These are phyloP conservation scores for Drosophila pseudotalamancana DNA, from an alignment of 2,888 invertebrate species.

Conservation along the genomic window DNA sequence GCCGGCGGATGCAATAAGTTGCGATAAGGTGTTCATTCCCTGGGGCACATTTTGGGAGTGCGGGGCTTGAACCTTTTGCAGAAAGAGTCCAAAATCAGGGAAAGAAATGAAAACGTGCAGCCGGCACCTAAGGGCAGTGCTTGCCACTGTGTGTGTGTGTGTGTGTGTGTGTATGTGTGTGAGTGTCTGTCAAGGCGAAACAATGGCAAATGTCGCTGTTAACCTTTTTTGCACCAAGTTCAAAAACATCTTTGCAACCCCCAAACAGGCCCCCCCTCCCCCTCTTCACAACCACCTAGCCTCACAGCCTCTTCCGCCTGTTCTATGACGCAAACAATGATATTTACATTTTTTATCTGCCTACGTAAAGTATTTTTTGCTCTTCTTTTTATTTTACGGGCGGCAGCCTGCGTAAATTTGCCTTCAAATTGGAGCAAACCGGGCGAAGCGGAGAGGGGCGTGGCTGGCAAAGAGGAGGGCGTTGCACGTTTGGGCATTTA, in stretches of 20 bases:
- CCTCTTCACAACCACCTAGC: background rate
- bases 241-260: slow-evolving; percentile 52
- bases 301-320: too few species aligned
- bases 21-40: slow-evolving; percentile 79
- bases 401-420: slow-evolving; percentile 55
- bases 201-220: slow-evolving; percentile 77
- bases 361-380: slow-evolving; percentile 50
- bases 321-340: slow-evolving; percentile 75
- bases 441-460: background rate
- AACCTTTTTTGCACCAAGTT: slow-evolving; percentile 71
- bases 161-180: slow-evolving; percentile 20
- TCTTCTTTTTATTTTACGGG: slow-evolving; percentile 45
- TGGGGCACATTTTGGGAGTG: slow-evolving; percentile 58
- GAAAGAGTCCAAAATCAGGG: slow-evolving; percentile 73
- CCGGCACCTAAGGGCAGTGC: slow-evolving; percentile 39
- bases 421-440: slow-evolving; percentile 68
- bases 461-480: background rate
- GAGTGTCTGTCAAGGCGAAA: slow-evolving; percentile 52
- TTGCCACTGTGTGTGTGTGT: slow-evolving; percentile 5
- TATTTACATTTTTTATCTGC: slow-evolving; percentile 75
- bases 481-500: slow-evolving; percentile 65
- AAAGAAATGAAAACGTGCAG: slow-evolving; percentile 52
- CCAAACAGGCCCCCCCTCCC: slow-evolving; percentile 2
- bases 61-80: slow-evolving; percentile 29
- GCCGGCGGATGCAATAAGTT: slow-evolving; percentile 80